A percentile compares a stretch with the other conserved stretches of the same genome.
These are phyloP conservation scores for Rattus rattus DNA, from an alignment of 2,113 vertebrate genomes.

Conservation along the genomic window DNA sequence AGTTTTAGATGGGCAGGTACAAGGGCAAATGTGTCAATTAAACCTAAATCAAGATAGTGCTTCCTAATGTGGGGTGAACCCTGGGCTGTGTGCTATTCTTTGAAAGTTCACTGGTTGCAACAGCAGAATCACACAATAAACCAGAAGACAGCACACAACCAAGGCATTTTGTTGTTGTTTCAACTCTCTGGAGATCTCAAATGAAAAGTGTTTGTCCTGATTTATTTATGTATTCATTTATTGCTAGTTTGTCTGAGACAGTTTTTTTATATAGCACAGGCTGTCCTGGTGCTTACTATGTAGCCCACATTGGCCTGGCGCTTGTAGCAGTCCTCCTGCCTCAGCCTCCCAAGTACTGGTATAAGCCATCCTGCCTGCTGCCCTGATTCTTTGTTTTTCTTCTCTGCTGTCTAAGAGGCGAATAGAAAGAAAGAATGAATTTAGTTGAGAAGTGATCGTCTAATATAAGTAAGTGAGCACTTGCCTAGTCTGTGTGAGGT, in stretches of 20 bases:
- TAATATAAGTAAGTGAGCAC: not conserved
- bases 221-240: not conserved
- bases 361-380: not conserved
- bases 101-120: slow-evolving; percentile 22
- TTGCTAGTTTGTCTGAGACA: not conserved
- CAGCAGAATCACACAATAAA: slow-evolving; percentile 33
- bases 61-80: not conserved
- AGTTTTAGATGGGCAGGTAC: not conserved
- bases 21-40: slow-evolving; percentile 46
- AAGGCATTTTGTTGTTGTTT: slow-evolving; percentile 5
- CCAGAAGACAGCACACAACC: not conserved
- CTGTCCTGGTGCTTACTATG: not conserved
- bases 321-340: not conserved
- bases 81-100: not conserved
- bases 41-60: slow-evolving; percentile 9
- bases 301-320: not conserved
- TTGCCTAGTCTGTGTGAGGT: not conserved
- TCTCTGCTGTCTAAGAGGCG: slow-evolving; percentile 23
- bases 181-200: slow-evolving; percentile 52
- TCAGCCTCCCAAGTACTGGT: not conserved
- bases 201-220: slow-evolving; percentile 45
- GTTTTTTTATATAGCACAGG: not conserved
- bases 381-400: slow-evolving; percentile 26
- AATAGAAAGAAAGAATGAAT: slow-evolving; percentile 28
- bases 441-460: slow-evolving; percentile 15